Percentiles rank a stretch among this genome's conserved stretches.
Evolutionary conservation across 2,888 invertebrate genomes (phyloP).

Genomic region (Cacoxenus indagator): DNA sequence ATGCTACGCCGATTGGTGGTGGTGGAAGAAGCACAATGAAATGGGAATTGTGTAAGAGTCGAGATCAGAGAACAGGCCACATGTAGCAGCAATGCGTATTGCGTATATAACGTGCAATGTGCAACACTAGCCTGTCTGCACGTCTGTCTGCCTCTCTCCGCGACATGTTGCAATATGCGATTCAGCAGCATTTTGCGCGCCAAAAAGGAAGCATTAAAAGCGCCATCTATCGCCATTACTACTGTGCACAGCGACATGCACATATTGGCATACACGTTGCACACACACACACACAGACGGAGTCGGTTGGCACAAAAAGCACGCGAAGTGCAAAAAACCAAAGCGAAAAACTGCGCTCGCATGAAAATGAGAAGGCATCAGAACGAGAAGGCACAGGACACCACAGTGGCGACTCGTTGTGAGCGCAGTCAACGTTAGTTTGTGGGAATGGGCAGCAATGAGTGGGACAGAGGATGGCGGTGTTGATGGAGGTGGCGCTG

Average conservation of each 20-base stretch:
- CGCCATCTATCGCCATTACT: conserved; percentile 36
- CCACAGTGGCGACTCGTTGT: background rate
- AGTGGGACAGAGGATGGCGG: background rate
- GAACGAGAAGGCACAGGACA: background rate
- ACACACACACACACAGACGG: conserved; percentile 15
- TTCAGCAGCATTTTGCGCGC: conserved; percentile 39
- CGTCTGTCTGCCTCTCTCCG: background rate
- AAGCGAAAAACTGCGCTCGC: background rate
- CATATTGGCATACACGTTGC: background rate
- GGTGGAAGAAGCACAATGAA: background rate
- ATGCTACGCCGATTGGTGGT: conserved; percentile 5
- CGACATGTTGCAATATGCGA: background rate
- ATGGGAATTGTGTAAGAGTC: background rate
- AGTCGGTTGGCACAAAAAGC: conserved; percentile 13
- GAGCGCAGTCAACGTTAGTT: background rate
- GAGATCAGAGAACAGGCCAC: conserved; percentile 14
- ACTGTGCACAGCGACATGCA: background rate
- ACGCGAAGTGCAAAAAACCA: conserved; percentile 21
- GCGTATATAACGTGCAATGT: background rate
- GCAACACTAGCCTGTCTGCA: background rate
- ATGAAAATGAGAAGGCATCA: background rate
- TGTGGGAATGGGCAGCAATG: background rate
- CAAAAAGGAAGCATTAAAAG: conserved; percentile 50
- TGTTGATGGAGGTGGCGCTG: conserved; percentile 1
- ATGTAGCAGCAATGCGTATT: background rate